A percentile compares a stretch with the other conserved stretches of the same genome.
These are phyloP conservation scores for Papilio gigon DNA, from an alignment of 2,888 invertebrate species.

Conservation along the genomic window DNA sequence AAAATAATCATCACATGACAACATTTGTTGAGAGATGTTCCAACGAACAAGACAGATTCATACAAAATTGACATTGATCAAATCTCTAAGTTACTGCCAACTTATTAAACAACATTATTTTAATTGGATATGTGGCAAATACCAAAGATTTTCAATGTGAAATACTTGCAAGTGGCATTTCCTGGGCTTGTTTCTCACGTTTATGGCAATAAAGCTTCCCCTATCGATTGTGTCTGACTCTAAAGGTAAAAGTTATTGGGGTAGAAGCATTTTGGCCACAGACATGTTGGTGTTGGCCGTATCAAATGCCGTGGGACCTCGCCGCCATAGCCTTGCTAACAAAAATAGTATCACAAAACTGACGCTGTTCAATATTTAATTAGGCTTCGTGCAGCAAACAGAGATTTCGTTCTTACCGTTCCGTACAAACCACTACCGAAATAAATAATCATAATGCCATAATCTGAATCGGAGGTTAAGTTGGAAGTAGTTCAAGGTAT, in stretches of 20 bases:
- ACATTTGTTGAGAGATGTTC: background rate
- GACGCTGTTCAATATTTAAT: slow-evolving; percentile 39
- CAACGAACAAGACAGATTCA: background rate
- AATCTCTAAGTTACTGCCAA: too few relatives aligned
- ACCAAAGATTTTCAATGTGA: too few relatives aligned
- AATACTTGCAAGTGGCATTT: too few relatives aligned
- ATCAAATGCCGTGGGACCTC: background rate
- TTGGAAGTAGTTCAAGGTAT: slow-evolving; percentile 72
- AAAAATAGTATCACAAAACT: slow-evolving; percentile 4
- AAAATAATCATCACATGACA: background rate
- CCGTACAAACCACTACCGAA: slow-evolving; percentile 36
- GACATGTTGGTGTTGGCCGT: too few relatives aligned
- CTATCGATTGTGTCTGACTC: too few relatives aligned
- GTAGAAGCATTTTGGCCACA: background rate
- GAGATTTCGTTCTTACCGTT: slow-evolving; percentile 30
- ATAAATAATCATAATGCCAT: slow-evolving; percentile 39
- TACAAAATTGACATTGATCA: background rate
- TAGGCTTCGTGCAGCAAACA: slow-evolving; percentile 41
- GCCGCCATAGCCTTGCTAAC: background rate
- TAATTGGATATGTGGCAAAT: too few relatives aligned
- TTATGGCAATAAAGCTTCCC: too few relatives aligned
- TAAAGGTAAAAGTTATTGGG: too few relatives aligned
- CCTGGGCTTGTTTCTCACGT: too few relatives aligned
- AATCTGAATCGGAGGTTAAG: slow-evolving; percentile 49
- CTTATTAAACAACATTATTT: background rate